These are phyloP conservation scores for Caenorhabditis uteleia DNA, from an alignment of 2,888 invertebrate genomes.

Conservation along the genomic window DNA sequence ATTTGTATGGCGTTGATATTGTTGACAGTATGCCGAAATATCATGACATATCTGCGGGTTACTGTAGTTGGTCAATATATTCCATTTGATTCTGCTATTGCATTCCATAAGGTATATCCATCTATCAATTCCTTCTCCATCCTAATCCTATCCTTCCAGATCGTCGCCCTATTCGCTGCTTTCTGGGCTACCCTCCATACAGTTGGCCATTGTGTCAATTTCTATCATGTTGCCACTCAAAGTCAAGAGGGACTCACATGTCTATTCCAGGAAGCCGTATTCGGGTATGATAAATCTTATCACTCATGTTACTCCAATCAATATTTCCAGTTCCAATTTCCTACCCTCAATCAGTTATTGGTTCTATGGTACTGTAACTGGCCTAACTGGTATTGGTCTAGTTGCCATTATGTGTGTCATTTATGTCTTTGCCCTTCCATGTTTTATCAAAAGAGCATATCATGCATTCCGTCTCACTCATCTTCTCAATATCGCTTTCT, in stretches of 20 bases:
- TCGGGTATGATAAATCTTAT: slow-evolving; percentile 71
- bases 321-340: slow-evolving; percentile 80
- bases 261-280: slow-evolving; percentile 89
- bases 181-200: slow-evolving; percentile 91
- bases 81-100: slow-evolving; percentile 90
- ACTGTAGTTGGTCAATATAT: slow-evolving; percentile 92
- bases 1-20: slow-evolving; percentile 90
- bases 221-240: slow-evolving; percentile 95
- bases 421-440: slow-evolving; percentile 93
- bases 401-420: slow-evolving; percentile 87
- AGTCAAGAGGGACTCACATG: slow-evolving; percentile 89
- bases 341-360: slow-evolving; percentile 92
- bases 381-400: slow-evolving; percentile 74
- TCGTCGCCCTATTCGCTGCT: slow-evolving; percentile 89
- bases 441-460: slow-evolving; percentile 83
- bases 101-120: slow-evolving; percentile 85
- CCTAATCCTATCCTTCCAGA: slow-evolving; percentile 70
- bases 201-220: slow-evolving; percentile 92
- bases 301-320: neutral
- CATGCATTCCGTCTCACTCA: slow-evolving; percentile 82
- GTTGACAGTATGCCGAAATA: slow-evolving; percentile 83
- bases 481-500: slow-evolving; percentile 84
- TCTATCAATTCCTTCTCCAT: no score
- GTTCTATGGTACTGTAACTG: slow-evolving; percentile 85
- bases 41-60: slow-evolving; percentile 89